Base-by-base conservation (phyloP, 2,888 invertebrate genomes). In the Idaea aversata region DNA sequence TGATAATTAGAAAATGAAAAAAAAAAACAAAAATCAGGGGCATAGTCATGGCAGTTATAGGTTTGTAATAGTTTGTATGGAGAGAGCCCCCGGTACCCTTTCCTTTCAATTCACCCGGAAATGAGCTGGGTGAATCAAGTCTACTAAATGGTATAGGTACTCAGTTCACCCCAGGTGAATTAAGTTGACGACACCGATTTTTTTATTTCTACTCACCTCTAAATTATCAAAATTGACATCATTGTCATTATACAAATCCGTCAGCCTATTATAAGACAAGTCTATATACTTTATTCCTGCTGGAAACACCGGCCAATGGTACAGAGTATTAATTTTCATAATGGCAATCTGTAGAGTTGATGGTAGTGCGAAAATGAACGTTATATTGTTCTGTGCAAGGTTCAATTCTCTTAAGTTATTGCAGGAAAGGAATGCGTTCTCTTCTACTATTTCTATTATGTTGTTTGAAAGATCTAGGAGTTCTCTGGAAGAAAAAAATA, bases 301-400 rank as follows among this genome's bases (percentile, higher is more conserved):
- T 0, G 93, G 91, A 64, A 93, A 91, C 69, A 77, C 80, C 0
- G 90, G 92, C 93, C 93, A 93, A 61, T 90, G 87, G 72, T 84
- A 88, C 66, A 93, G 73, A 0, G 87, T 86, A 71, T 93, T 93
- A 58, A 89, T 81, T 68, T 86, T 88, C 61, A 93, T 73, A 69
- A 87, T 88, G 66, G 88, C 87, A 57, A 88, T 88, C 75, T 90
- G 88, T 34, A 93, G 73, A 1, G 87, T 75, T 1, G 86, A 77
- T 0, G 93, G 92, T 61, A 93, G 71, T 1, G 86, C 83, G 71
- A 91, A 90, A 66, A 87, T 78, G 34, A 88, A 83, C 72, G 91
- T 89, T 81, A 93, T 88, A 72, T 90, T 88, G 79, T 93, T 93
- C 72, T 90, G 88, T 0, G 85, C 90, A 76, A 93, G 86, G 81